phyloP scores from a whole-genome alignment of 1,140 invertebrate species.

The Metopolophium dirhodum region DNA sequence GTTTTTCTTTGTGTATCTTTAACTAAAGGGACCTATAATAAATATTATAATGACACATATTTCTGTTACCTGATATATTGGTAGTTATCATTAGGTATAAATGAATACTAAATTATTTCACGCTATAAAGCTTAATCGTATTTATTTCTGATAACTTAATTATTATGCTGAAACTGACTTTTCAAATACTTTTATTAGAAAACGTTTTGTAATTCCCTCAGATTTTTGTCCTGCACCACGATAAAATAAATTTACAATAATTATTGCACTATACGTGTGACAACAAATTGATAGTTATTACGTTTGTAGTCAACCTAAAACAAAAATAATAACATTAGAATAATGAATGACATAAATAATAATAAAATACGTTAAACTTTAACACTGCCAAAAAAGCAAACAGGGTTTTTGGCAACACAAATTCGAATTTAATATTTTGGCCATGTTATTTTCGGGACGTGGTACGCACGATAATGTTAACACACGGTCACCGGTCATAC shows the following conservation, averaged over 20 bases:
- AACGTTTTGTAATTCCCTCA: not conserved
- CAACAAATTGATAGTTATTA: not conserved
- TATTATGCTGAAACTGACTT: not conserved
- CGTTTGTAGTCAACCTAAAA: not conserved
- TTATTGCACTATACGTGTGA: not conserved
- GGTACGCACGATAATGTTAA: not conserved
- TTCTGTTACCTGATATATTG: not conserved
- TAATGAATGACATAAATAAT: not conserved
- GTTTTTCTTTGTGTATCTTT: not conserved
- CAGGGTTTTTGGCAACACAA: not conserved
- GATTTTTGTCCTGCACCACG: not conserved
- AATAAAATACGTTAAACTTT: not conserved
- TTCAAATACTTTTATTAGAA: not conserved
- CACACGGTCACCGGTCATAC: not conserved
- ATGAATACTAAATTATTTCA: not conserved
- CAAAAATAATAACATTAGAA: not conserved
- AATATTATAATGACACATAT: not conserved
- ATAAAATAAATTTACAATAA: not conserved
- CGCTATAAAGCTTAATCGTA: not conserved
- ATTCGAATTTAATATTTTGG: not conserved
- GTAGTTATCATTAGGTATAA: not conserved
- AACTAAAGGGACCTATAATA: not conserved
- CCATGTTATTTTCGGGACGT: not conserved
- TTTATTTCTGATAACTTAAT: not conserved
- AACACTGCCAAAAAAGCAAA: slow-evolving; percentile 3